Evolutionary conservation across 1,140 invertebrate species (phyloP), one percentile per base, ranked within the genome.

Genomic region (Gyrodactylus bullatarudis): DNA sequence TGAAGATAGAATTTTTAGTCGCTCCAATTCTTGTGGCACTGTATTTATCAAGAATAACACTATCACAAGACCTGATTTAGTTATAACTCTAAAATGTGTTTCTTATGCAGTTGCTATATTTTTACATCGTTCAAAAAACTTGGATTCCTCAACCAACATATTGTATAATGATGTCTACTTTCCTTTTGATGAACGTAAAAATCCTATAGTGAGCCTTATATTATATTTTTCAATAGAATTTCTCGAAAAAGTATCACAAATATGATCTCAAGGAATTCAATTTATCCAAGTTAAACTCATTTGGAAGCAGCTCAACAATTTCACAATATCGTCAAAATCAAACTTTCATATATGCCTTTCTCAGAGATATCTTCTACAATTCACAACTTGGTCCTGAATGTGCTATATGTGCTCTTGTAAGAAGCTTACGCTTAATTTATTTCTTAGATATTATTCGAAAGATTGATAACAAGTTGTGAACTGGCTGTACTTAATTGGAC

Each of bases 371-470:
- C 74, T 99, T 99, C 81, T 95, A 91, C 83, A 89, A 93, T 75
- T 93, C 95, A 75, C 95, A 98, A 82, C 83, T 99, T 68, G 98
- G 94, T 76, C 93, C 95, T 69, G 95, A 99, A 85, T 99, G 94
- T 87, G 94, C 93, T 81, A 99, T 99, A 78, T 95, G 98, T 78
- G 97, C 94, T 74, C 85, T 99, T 82, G 95, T 95, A 75, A 76
- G 78, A n/a, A n/a, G n/a, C n/a, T n/a, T n/a, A n/a, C n/a, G n/a
- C n/a, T n/a, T n/a, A n/a, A n/a, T n/a, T 54, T 54, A 54, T 54
- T n/a, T n/a, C 8, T 16, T n/a, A 54, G 34, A 54, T 54, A 54
- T n/a, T 54, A 8, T 54, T 54, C n/a, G 34, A 54, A 54, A 78
- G 86, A 78, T 84, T 98, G 77, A 83, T 99, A 75, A 96, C 91